Evolutionary conservation across 2,113 vertebrate genomes (phyloP), one percentile per base, ranked within the genome.

Genomic region (Oryzias javanicus): DNA sequence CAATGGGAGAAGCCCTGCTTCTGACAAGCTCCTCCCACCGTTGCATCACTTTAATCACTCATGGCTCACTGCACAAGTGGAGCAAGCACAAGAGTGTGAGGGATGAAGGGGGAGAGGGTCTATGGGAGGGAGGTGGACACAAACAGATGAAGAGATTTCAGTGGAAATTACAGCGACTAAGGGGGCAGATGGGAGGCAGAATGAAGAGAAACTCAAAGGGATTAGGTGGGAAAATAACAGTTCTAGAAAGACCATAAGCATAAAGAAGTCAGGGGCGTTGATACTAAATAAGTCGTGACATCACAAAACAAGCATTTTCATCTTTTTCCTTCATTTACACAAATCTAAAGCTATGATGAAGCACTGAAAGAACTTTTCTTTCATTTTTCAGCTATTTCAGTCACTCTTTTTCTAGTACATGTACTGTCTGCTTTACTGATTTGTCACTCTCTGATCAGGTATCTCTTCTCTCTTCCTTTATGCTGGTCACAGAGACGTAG

Each of bases 401-500:
- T 6, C 53, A n/a, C 0, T 14, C 35, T 56, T 61, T 61, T 58
- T 64, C 56, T 64, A 24, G 47, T 76, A 53, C 46, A 53, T 35
- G 62, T 60, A 56, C 81, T 78, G 72, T 88, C 75, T 90, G 71
- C 88, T 73, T 92, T 91, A 94, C 94, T 97, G 93, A 95, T 91
- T 89, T 94, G 88, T 95, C 77, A 69, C 94, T 98, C 90, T 97
- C 95, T 99, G 95, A 99, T 93, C 93, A 95, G 95, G 92, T 96
- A 68, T 98, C 93, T 99, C 86, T 96, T 98, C 94, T 98, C 94
- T 98, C 94, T 98, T 93, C 94, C 93, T 91, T 98, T 96, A 94
- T 94, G 94, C 96, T 94, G 96, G 91, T 94, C 94, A 88, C 96
- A 99, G 97, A 97, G 94, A 92, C 97, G 95, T 88, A 99, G 96